A percentile compares a stretch with the other conserved stretches of the same genome.
Evolutionary conservation across 1,140 invertebrate species (phyloP).

Genomic region (Pseudobourletiella spinata): DNA sequence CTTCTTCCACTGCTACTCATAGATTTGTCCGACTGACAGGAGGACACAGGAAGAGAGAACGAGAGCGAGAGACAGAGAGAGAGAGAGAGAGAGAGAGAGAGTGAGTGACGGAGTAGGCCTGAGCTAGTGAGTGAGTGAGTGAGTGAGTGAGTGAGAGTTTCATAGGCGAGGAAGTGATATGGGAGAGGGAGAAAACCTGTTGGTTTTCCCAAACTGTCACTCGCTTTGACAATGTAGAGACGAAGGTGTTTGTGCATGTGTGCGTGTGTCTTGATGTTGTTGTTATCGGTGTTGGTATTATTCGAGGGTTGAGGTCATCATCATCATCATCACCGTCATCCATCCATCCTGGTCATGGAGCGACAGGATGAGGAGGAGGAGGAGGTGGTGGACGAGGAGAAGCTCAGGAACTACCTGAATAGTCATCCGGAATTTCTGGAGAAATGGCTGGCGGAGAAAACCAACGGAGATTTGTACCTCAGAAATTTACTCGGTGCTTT

Average conservation of each 20-base stretch:
- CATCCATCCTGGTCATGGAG: neutral
- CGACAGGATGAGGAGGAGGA: neutral
- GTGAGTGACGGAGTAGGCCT: neutral
- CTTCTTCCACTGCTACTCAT: neutral
- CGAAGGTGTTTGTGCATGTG: too few relatives aligned
- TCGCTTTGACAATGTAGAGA: too few relatives aligned
- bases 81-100: neutral
- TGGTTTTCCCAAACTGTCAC: too few relatives aligned
- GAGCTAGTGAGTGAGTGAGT: neutral
- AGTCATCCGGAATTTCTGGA: slow-evolving; percentile 53
- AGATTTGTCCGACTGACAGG: neutral
- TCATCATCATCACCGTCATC: neutral
- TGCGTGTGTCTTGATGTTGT: too few relatives aligned
- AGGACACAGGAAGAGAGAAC: neutral
- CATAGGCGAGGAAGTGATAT: neutral
- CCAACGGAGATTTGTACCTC: slow-evolving; percentile 35
- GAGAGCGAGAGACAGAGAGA: neutral
- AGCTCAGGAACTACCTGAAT: slow-evolving; percentile 40
- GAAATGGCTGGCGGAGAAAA: slow-evolving; percentile 62
- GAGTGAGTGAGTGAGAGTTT: neutral
- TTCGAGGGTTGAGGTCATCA: too few relatives aligned
- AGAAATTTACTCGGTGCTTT: neutral
- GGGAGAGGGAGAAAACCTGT: neutral
- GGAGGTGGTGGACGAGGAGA: neutral
- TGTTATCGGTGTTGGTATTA: too few relatives aligned